Evolutionary conservation across 2,888 invertebrate species (phyloP), one percentile per base, ranked within the genome.

Genomic region (Subacronicta megacephala): DNA sequence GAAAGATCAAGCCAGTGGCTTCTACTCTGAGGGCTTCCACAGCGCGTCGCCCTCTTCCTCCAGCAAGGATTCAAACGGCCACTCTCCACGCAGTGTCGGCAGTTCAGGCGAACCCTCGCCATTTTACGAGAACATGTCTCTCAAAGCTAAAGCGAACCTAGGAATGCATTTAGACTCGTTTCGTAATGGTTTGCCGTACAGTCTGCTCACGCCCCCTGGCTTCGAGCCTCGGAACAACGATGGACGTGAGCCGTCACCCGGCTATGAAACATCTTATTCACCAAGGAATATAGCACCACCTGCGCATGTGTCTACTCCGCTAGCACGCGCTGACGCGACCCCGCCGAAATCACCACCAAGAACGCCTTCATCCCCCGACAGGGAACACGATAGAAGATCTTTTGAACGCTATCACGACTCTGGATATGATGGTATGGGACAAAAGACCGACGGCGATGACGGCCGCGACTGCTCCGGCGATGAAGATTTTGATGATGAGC

Each of bases 141-240:
- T 93, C 2, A 93, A 92, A 77, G 93, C 93, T 2, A 93, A 92
- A 75, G 89, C 93, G 0, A 93, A 94, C 61, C 83, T 93, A 1
- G 92, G 92, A 44, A 86, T 90, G 86, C 93, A 93, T 52, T 71
- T 93, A 23, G 90, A 93, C 7, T 80, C 89, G 0, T 92, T 86
- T 70, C 90, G 90, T 51, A 90, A 92, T 58, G 88, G 92, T 9
- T 72, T 95, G 38, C 95, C 95, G 0, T 96, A 96, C 76, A 95
- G 93, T 75, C 93, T 95, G 0, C 89, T 96, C 33, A 96, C 96
- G 6, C 96, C 96, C 0, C 96, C 96, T 0, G 95, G 95, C 7
- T 93, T 95, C 37, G 95, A 95, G 33, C 77, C 83, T 0, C 84
- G 91, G 20, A 70, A 79, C 35, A 83, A 78, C 33, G 90, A 90